A percentile compares a stretch with the other conserved stretches of the same genome.
Evolutionary conservation across 2,888 invertebrate genomes (phyloP).

Genomic region (Steinernema scapterisci): DNA sequence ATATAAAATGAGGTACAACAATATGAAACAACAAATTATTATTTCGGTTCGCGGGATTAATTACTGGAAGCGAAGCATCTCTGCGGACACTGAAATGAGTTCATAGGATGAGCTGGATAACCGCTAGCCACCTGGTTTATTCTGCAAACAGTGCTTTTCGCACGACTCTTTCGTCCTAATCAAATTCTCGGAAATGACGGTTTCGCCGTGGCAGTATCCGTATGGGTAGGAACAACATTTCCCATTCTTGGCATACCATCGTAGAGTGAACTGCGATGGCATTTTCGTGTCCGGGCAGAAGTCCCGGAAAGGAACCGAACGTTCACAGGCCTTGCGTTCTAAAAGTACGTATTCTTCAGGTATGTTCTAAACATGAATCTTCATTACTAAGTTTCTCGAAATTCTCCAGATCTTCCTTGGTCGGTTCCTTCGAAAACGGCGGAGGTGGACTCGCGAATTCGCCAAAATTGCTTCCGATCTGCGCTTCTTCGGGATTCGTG

Average conservation of each 20-base stretch:
- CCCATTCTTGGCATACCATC: constrained; percentile 42
- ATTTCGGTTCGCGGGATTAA: too few species aligned
- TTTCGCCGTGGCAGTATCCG: constrained; percentile 46
- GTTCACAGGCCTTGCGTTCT: constrained; percentile 37
- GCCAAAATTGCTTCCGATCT: neutral
- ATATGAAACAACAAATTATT: too few species aligned
- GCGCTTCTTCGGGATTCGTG: neutral
- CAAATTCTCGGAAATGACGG: constrained; percentile 39
- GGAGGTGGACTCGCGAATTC: neutral
- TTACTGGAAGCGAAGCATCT: neutral
- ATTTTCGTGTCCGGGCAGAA: constrained; percentile 39
- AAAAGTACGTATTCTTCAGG: neutral
- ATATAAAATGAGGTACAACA: too few species aligned
- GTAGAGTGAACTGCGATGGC: constrained; percentile 44
- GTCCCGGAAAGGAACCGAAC: constrained; percentile 39
- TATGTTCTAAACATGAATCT: neutral
- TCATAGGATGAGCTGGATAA: neutral
- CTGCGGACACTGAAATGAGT: neutral
- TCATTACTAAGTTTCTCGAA: neutral
- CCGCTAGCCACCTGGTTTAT: neutral
- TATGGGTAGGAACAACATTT: constrained; percentile 43
- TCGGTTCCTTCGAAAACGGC: neutral
- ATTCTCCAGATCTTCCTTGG: neutral
- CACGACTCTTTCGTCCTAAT: constrained; percentile 45
- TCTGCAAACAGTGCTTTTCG: constrained; percentile 37